phyloP scores from a whole-genome alignment of 2,797 vertebrate genomes.

The Glossophaga mutica region DNA sequence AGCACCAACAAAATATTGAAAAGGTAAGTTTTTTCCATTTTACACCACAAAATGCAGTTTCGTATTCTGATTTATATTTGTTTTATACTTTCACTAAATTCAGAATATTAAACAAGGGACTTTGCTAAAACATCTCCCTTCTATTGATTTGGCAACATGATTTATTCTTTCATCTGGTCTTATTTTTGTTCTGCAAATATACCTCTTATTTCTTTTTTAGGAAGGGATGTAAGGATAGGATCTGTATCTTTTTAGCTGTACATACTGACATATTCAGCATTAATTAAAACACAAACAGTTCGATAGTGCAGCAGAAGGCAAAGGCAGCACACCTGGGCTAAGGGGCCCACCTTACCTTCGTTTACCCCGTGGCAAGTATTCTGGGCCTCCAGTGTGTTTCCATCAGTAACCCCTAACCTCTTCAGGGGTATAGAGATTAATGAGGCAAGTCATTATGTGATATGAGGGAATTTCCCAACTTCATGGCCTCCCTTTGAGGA shows the following conservation, averaged over 20 bases:
- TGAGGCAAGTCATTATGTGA: background rate
- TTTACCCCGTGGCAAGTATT: background rate
- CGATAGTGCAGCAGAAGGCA: background rate
- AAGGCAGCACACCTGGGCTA: background rate
- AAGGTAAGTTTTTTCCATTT: constrained; percentile 86
- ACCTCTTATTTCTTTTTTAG: background rate
- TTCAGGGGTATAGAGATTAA: background rate
- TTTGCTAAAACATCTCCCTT: constrained; percentile 44
- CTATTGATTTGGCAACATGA: background rate
- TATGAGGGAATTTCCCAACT: constrained; percentile 24
- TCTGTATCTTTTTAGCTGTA: constrained; percentile 11
- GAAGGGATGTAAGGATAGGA: background rate
- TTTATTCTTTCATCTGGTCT: constrained; percentile 22
- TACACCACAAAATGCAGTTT: constrained; percentile 12
- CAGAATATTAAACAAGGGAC: constrained; percentile 23
- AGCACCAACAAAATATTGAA: constrained; percentile 96
- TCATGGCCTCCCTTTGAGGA: constrained; percentile 24
- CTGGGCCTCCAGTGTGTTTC: constrained; percentile 3
- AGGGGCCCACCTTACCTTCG: background rate
- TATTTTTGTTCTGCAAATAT: constrained; percentile 3
- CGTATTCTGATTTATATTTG: background rate
- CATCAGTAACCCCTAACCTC: background rate
- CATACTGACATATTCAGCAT: background rate
- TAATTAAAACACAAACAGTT: constrained; percentile 44
- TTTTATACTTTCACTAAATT: background rate